These are phyloP conservation scores for Maylandia zebra DNA, from an alignment of 2,113 vertebrate species.

Conservation along the genomic window DNA sequence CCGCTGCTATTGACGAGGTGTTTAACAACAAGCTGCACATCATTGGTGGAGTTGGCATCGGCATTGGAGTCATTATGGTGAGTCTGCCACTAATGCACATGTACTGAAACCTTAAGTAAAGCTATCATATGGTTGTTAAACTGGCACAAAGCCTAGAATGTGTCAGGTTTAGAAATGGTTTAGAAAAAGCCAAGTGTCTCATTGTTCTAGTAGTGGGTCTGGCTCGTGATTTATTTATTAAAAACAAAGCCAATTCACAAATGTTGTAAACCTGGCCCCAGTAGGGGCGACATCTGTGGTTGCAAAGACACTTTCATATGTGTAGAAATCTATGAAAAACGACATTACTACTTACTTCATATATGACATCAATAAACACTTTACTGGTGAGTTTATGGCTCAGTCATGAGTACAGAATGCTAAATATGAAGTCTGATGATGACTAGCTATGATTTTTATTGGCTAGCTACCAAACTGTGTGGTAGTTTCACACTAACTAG, in stretches of 20 bases:
- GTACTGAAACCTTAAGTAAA: background rate
- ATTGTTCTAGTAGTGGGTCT: background rate
- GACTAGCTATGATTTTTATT: background rate
- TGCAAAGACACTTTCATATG: background rate
- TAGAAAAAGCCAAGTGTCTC: background rate
- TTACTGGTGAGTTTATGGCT: background rate
- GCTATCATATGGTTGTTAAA: background rate
- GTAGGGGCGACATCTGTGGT: background rate
- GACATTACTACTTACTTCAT: background rate
- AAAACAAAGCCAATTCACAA: background rate
- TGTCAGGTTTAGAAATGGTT: background rate
- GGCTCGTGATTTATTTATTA: background rate
- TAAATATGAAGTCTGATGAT: background rate
- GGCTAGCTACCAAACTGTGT: background rate
- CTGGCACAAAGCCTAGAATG: background rate
- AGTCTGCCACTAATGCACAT: background rate
- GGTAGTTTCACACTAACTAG: background rate
- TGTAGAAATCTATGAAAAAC: background rate
- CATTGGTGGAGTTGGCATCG: constrained; percentile 87
- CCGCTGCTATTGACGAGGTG: constrained; percentile 72
- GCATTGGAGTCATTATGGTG: constrained; percentile 89
- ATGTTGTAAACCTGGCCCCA: background rate
- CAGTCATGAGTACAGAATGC: background rate
- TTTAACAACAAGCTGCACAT: constrained; percentile 85
- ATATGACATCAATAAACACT: background rate